phyloP scores from a whole-genome alignment of 2,113 vertebrate species.

The Leptobrachium leishanense region DNA sequence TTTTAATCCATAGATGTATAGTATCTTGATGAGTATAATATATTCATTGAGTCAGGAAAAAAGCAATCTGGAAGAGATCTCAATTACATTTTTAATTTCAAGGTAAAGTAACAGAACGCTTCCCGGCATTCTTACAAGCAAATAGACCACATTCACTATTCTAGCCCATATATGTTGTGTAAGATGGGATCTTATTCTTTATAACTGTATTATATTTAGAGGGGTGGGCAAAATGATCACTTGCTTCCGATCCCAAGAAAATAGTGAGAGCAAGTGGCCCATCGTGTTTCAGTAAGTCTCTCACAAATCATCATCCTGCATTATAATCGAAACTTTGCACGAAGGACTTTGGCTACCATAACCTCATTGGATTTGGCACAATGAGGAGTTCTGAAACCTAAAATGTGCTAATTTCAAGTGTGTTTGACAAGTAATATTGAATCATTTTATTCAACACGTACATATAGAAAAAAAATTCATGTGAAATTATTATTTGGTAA shows the following conservation, averaged over 20 bases:
- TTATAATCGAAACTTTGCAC: neutral
- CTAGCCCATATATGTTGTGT: neutral
- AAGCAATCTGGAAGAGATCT: neutral
- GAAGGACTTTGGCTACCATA: neutral
- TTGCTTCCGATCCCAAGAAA: neutral
- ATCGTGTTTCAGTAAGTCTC: neutral
- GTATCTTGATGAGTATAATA: slow-evolving; percentile 9
- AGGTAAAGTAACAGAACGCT: neutral
- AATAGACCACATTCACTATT: neutral
- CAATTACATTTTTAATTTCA: neutral
- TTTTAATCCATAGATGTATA: slow-evolving; percentile 15
- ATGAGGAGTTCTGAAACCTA: too few relatives aligned
- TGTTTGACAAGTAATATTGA: neutral
- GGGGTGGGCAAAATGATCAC: neutral
- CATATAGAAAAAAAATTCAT: neutral
- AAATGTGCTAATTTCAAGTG: too few relatives aligned
- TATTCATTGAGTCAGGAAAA: neutral
- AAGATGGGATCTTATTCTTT: neutral
- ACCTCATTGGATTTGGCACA: neutral
- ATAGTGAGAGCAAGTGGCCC: neutral
- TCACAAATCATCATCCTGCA: neutral
- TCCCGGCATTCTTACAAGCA: neutral
- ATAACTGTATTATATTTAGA: neutral
- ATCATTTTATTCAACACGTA: neutral
- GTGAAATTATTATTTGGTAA: neutral